phyloP scores from a whole-genome alignment of 2,113 vertebrate genomes.

The Cettia cetti region DNA sequence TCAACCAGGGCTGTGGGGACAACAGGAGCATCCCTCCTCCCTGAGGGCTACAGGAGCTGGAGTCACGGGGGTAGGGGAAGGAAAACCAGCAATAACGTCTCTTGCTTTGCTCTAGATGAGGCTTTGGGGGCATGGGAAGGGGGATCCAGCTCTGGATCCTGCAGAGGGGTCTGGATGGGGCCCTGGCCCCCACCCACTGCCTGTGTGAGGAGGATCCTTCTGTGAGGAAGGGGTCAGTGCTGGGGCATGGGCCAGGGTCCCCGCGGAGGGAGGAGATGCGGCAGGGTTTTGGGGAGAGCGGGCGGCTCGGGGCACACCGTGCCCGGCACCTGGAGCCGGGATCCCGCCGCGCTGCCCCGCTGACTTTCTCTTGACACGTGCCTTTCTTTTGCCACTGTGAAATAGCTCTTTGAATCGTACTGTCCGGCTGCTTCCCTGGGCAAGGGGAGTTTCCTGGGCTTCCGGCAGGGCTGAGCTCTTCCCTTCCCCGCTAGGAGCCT shows the following conservation, averaged over 20 bases:
- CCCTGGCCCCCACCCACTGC: neutral
- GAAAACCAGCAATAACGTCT: conserved; percentile 15
- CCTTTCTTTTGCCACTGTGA: conserved; percentile 75
- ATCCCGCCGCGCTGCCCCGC: neutral
- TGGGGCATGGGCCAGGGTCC: neutral
- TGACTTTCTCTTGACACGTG: conserved; percentile 55
- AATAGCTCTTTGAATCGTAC: conserved; percentile 56
- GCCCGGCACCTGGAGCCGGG: neutral
- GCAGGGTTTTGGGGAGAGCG: neutral
- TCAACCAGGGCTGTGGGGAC: conserved; percentile 25
- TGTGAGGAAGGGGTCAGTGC: neutral
- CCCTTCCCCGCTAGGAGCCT: neutral
- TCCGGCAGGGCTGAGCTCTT: neutral
- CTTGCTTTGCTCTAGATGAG: conserved; percentile 6
- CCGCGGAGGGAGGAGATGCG: neutral
- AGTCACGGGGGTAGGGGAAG: neutral
- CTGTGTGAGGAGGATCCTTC: neutral
- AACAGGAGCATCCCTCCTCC: conserved; percentile 14
- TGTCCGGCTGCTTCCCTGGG: neutral
- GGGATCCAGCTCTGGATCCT: neutral
- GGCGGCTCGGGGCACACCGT: accelerated
- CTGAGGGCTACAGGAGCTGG: neutral
- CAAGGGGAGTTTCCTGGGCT: neutral
- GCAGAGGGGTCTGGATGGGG: neutral
- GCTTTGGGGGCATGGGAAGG: neutral